Evolutionary conservation across 2,113 vertebrate species (phyloP).

Genomic region (Saguinus imperator): DNA sequence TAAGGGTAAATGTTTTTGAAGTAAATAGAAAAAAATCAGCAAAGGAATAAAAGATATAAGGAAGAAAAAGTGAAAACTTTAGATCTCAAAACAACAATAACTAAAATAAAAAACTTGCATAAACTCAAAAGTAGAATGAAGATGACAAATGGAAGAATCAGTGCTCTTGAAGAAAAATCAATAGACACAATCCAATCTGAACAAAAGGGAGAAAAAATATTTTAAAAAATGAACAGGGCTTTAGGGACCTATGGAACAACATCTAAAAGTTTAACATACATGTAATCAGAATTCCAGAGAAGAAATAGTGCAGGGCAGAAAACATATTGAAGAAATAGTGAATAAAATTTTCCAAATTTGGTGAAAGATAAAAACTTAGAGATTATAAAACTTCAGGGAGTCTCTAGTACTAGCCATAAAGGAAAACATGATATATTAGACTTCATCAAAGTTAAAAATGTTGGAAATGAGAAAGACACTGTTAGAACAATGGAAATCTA

Average conservation of each 20-base stretch:
- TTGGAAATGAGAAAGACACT: not conserved
- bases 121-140: not conserved
- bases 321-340: not conserved
- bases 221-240: not conserved
- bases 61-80: not conserved
- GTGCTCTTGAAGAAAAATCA: not conserved
- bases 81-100: not conserved
- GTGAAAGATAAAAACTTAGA: not conserved
- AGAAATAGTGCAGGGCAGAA: not conserved
- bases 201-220: not conserved
- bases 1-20: not conserved
- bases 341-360: not conserved
- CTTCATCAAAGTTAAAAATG: not conserved
- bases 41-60: not conserved
- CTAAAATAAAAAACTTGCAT: not conserved
- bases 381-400: constrained; percentile 2
- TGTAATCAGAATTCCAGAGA: not conserved
- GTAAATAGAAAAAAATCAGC: not conserved
- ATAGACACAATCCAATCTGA: not conserved
- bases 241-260: not conserved
- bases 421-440: not conserved
- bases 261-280: not conserved
- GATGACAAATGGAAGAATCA: not conserved
- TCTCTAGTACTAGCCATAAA: not conserved
- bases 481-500: not conserved